Evolutionary conservation across 2,797 vertebrate species (phyloP).

Genomic region (Schizothorax lantsangensis): DNA sequence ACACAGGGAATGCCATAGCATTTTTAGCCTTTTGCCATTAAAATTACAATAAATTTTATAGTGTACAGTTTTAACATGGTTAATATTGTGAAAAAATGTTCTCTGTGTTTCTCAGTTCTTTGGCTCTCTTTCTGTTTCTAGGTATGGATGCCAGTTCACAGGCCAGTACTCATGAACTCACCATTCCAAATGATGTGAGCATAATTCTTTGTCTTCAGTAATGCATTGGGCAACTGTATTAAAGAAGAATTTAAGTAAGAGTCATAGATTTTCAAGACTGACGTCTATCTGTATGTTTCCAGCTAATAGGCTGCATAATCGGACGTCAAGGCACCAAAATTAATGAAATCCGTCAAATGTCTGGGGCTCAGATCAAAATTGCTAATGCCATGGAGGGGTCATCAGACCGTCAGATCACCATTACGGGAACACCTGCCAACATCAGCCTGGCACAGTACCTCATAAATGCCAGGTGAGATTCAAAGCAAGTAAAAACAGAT

Average conservation of each 20-base stretch:
- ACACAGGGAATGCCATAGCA: neutral
- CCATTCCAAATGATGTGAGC: constrained; percentile 99
- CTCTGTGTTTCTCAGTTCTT: constrained; percentile 45
- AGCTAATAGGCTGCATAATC: constrained; percentile 99
- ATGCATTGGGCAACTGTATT: neutral
- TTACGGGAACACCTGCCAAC: constrained; percentile 95
- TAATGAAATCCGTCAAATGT: constrained; percentile 92
- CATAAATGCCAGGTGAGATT: constrained; percentile 92
- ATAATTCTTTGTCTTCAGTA: constrained; percentile 52
- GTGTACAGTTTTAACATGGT: neutral
- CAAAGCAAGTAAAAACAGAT: neutral
- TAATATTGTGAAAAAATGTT: neutral
- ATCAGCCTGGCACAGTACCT: constrained; percentile 98
- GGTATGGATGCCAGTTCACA: constrained; percentile 97
- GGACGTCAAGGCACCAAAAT: constrained; percentile 84
- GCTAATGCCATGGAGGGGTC: constrained; percentile 95
- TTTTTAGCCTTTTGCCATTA: neutral
- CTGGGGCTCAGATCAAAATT: constrained; percentile 98
- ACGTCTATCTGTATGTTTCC: constrained; percentile 73
- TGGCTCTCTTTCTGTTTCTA: constrained; percentile 68
- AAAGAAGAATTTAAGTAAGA: neutral
- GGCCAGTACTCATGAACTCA: constrained; percentile 99
- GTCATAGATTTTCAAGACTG: neutral
- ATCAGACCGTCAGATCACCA: constrained; percentile 95
- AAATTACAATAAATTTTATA: neutral